Base-by-base conservation (phyloP, 64 coral and sea anemone genomes). In the Montipora sp. region DNA sequence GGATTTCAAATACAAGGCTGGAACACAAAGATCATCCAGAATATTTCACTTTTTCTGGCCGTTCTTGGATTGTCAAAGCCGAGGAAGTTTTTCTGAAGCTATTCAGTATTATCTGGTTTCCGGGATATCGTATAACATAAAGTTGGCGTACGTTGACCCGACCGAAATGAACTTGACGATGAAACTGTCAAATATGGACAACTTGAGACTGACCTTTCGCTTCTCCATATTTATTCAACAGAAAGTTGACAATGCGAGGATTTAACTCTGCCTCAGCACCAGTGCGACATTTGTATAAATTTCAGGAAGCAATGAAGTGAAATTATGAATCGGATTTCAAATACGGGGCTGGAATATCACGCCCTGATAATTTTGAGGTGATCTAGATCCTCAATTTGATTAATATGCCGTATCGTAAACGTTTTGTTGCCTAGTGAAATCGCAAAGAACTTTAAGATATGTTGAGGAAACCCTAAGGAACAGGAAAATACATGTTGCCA, bases 171-270 rank as follows among this genome's bases (percentile, higher is more conserved):
- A 50, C 7, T 43, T 63, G 61, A 70, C 60, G 18, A 49, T 21
- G 19, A 18, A 72, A 47, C 53, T 57, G 53, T 45, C 19, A 70
- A 85, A 85, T 72, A 71, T 70, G 49, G 82, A 85, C 65, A 15
- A 5, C 57, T 43, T 59, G 36, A 36, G 36, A 43, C 15, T 14
- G 16, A 12, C n/a, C 44, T 44, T 75, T 45, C 73, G 27, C 13
- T 47, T 58, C 27, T 16, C 13, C 2, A 60, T 83, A 47, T 83
- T 67, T 83, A 36, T 2, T 20, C 63, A 83, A 66, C 58, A 83
- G 27, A 67, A 67, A 58, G 20, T 48, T 48, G 36, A 36, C 44
- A 68, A 24, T 43, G 60, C 22, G 44, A 19, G 36, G 5, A 23
- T 27, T 65, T 27, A 47, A 45, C 60, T 14, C 15, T 68, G 14